Evolutionary conservation across 2,888 invertebrate species (phyloP).

Genomic region (Micoletzkya japonica): DNA sequence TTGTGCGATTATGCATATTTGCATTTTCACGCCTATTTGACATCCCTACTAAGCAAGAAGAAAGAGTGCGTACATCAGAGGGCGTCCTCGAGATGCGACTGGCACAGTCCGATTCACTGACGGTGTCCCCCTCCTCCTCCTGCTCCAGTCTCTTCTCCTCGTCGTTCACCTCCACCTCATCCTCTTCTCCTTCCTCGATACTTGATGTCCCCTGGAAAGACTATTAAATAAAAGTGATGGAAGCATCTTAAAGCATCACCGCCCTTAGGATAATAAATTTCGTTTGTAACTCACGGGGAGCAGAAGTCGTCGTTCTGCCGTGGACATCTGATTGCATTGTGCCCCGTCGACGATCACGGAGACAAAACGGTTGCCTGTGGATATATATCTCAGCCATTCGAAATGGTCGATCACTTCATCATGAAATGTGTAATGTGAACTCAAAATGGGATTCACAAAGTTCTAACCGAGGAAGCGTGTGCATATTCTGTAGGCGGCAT

Average conservation of each 20-base stretch:
- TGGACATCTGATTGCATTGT: constrained; percentile 46
- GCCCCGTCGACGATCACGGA: constrained; percentile 56
- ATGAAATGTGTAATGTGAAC: background rate
- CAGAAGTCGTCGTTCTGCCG: constrained; percentile 55
- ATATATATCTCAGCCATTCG: background rate
- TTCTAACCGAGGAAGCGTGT: constrained; percentile 41
- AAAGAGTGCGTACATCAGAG: constrained; percentile 35
- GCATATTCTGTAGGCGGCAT: constrained; percentile 59
- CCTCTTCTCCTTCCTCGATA: constrained; percentile 17
- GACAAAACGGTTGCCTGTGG: constrained; percentile 38
- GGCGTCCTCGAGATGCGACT: constrained; percentile 25
- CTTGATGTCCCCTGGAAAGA: background rate
- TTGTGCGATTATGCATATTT: too few species aligned
- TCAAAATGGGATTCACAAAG: background rate
- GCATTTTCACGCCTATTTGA: too few species aligned
- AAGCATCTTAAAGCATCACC: background rate
- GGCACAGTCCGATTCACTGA: background rate
- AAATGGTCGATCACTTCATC: too few species aligned
- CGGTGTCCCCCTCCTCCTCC: constrained; percentile 29
- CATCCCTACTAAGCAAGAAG: too few species aligned
- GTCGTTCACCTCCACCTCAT: constrained; percentile 33
- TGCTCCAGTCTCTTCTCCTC: constrained; percentile 32
- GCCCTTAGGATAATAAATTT: constrained; percentile 36
- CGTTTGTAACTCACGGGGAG: too few species aligned
- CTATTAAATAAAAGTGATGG: background rate